Percentiles rank a stretch among this genome's conserved stretches.
Evolutionary conservation across 2,113 vertebrate genomes (phyloP).

Genomic region (Phalacrocorax carbo): DNA sequence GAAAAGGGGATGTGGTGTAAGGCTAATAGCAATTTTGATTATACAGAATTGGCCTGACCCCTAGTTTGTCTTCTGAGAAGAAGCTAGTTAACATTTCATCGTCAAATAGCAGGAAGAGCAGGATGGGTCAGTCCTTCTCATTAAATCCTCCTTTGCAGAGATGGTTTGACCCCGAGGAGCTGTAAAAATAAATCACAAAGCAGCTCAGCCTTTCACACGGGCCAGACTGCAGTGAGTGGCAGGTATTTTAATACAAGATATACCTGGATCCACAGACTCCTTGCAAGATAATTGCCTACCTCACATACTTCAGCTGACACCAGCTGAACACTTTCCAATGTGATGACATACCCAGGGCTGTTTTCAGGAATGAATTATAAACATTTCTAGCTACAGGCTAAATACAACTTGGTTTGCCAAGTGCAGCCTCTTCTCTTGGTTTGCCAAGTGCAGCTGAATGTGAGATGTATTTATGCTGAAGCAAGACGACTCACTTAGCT

Average conservation of each 20-base stretch:
- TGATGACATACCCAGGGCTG: neutral
- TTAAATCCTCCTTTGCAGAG: neutral
- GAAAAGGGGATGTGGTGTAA: neutral
- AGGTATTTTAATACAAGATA: neutral
- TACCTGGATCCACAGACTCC: neutral
- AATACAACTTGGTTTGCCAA: neutral
- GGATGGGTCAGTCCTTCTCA: neutral
- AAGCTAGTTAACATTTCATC: neutral
- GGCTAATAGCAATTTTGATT: neutral
- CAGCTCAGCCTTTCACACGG: neutral
- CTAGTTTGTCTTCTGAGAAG: neutral
- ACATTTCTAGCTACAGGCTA: slow-evolving; percentile 20
- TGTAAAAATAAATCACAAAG: neutral
- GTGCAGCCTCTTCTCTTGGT: neutral
- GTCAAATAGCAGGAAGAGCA: neutral
- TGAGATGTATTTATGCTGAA: neutral
- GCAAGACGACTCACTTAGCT: neutral
- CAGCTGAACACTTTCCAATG: neutral
- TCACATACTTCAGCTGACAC: neutral
- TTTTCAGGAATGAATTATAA: slow-evolving; percentile 26
- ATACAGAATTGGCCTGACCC: neutral
- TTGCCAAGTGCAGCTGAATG: neutral
- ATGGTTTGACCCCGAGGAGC: neutral
- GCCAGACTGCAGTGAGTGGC: neutral
- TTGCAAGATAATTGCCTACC: neutral